Base-by-base conservation (phyloP, 1,140 invertebrate species). In the honey bee (Apis mellifera) region DNA sequence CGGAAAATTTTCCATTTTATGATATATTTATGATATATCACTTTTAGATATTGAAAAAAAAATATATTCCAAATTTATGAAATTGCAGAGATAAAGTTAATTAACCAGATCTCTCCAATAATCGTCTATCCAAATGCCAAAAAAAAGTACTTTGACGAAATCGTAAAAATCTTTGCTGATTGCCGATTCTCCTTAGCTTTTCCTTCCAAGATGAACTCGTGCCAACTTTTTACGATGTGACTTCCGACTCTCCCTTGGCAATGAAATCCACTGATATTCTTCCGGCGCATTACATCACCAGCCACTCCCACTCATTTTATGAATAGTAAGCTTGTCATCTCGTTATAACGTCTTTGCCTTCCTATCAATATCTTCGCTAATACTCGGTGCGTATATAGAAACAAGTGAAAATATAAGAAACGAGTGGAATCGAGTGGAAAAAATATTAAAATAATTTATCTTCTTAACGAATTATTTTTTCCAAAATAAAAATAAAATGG, bases 211-310 rank as follows among this genome's bases (percentile, higher is more conserved):
- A 65, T 72, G 69, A 72, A 83, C 54, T 21, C 54, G 52, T 65
- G 82, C 82, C 68, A 83, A 83, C 64, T 80, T 86, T 83, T 86
- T 86, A 86, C 68, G 62, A 80, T 8, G 62, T 23, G 57, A 86
- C 55, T 55, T 84, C 73, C 68, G 78, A 78, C 48, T 82, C 78
- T 83, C 19, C 50, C 54, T 78, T 32, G 60, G 26, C 66, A 69
- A 85, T 85, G 75, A 86, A 82, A 77, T 70, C 65, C 17, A 62
- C 66, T 19, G 76, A 64, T 57, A 73, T 73, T 84, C 78, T 66
- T 52, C 55, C 76, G 57, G 55, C n/a, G 62, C 64, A 62, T 84
- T 57, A 65, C 52, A 15, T 83, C 64, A 72, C 55, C 1, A 57
- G 54, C 64, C 69, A 70, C 54, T 79, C 68, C 59, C 21, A 57